phyloP scores from a whole-genome alignment of 1,140 invertebrate species.

The Danaus melanippus region DNA sequence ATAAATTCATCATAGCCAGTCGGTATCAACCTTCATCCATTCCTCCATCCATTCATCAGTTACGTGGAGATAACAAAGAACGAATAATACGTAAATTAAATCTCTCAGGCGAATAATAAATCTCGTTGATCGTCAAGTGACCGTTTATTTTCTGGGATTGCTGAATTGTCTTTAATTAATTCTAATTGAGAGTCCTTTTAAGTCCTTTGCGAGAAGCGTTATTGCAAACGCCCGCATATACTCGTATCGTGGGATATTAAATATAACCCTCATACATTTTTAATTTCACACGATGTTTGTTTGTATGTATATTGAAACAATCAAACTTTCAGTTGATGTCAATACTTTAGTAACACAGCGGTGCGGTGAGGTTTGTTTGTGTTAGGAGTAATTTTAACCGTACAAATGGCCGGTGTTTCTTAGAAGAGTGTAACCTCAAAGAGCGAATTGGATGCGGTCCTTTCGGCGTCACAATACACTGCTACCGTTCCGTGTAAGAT shows the following conservation, averaged over 20 bases:
- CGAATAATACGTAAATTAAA: slow-evolving; percentile 28
- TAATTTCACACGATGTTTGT: slow-evolving; percentile 44
- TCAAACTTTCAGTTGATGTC: slow-evolving; percentile 14
- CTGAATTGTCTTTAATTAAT: slow-evolving; percentile 71
- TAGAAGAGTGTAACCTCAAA: slow-evolving; percentile 31
- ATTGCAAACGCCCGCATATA: slow-evolving; percentile 60
- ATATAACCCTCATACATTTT: slow-evolving; percentile 47
- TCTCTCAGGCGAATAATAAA: slow-evolving; percentile 59
- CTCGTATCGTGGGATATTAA: slow-evolving; percentile 34
- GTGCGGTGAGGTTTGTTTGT: slow-evolving; percentile 14
- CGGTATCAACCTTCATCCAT: too few species aligned
- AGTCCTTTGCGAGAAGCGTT: slow-evolving; percentile 51
- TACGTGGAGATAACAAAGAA: too few species aligned
- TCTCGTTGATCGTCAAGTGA: slow-evolving; percentile 60
- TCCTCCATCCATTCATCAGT: too few species aligned
- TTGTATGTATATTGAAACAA: slow-evolving; percentile 32
- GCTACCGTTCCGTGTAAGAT: slow-evolving; percentile 55
- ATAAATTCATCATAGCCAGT: too few species aligned
- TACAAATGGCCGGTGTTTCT: slow-evolving; percentile 35
- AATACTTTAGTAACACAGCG: slow-evolving; percentile 15
- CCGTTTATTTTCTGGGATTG: slow-evolving; percentile 59
- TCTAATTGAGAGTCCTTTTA: slow-evolving; percentile 63
- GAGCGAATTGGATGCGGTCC: slow-evolving; percentile 23
- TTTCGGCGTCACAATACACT: slow-evolving; percentile 32
- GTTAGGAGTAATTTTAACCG: slow-evolving; percentile 32